Percentiles rank a stretch among this genome's conserved stretches.
phyloP scores from a whole-genome alignment of 2,797 vertebrate species.

The Propithecus deckenii region DNA sequence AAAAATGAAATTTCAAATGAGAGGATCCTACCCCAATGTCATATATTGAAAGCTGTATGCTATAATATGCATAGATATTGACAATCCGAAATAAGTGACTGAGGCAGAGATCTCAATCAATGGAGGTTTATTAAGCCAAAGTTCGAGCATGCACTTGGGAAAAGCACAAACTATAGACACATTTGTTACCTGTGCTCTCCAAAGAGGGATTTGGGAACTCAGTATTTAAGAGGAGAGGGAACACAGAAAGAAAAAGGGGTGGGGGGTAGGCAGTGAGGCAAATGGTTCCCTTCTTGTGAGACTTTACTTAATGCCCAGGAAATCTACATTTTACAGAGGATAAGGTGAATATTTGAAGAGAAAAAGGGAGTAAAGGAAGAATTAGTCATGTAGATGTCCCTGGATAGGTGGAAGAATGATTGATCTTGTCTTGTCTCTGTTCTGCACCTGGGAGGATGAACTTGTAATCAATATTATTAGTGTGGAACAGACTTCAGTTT shows the following conservation, averaged over 20 bases:
- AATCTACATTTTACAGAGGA: not conserved
- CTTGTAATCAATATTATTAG: not conserved
- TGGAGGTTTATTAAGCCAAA: not conserved
- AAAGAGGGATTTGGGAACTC: not conserved
- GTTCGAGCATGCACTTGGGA: not conserved
- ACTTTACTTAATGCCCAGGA: not conserved
- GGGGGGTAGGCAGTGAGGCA: not conserved
- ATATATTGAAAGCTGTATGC: not conserved
- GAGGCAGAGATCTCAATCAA: not conserved
- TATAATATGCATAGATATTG: not conserved
- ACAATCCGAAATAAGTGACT: not conserved
- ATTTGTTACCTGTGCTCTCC: not conserved
- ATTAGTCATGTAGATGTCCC: not conserved
- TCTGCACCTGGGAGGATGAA: not conserved
- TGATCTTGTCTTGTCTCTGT: not conserved
- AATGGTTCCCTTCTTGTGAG: not conserved
- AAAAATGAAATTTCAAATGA: not conserved
- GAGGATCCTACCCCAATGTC: not conserved
- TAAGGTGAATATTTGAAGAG: not conserved
- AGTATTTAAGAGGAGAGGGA: not conserved
- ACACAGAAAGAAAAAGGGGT: not conserved
- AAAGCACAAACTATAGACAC: not conserved
- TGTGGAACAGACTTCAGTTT: not conserved
- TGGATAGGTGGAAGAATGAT: not conserved
- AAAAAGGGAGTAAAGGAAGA: not conserved